phyloP scores from a whole-genome alignment of 2,888 invertebrate species.

The Tiliacea citrago region DNA sequence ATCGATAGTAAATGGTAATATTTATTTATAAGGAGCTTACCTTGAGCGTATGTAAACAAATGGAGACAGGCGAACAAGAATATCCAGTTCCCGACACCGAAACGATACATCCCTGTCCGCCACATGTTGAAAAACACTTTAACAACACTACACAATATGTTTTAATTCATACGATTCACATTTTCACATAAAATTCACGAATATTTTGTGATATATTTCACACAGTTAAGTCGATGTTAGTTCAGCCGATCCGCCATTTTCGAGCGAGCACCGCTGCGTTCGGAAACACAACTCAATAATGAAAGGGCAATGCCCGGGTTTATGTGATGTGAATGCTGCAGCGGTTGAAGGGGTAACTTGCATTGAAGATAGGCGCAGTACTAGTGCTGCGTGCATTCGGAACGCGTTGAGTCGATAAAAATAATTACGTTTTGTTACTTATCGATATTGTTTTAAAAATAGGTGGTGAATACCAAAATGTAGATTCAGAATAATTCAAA shows the following conservation, averaged over 20 bases:
- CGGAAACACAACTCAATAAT: conserved; percentile 86
- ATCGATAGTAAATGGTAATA: conserved; percentile 85
- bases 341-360: conserved; percentile 53
- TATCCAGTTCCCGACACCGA: conserved; percentile 88
- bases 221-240: conserved; percentile 69
- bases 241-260: conserved; percentile 85
- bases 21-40: conserved; percentile 88
- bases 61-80: conserved; percentile 85
- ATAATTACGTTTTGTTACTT: conserved; percentile 28
- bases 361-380: conserved; percentile 71
- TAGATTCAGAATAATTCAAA: neutral
- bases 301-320: conserved; percentile 88
- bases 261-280: conserved; percentile 80
- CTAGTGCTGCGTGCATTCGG: conserved; percentile 53
- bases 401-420: conserved; percentile 22
- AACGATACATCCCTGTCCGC: conserved; percentile 87
- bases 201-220: conserved; percentile 75
- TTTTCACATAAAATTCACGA: conserved; percentile 86
- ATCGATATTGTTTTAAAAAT: neutral
- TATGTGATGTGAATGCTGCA: conserved; percentile 73
- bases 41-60: conserved; percentile 90
- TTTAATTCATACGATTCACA: conserved; percentile 90
- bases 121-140: conserved; percentile 85
- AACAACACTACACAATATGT: conserved; percentile 82
- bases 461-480: neutral